Base-by-base conservation (phyloP, 2,797 vertebrate genomes). In the Agapornis canus region DNA sequence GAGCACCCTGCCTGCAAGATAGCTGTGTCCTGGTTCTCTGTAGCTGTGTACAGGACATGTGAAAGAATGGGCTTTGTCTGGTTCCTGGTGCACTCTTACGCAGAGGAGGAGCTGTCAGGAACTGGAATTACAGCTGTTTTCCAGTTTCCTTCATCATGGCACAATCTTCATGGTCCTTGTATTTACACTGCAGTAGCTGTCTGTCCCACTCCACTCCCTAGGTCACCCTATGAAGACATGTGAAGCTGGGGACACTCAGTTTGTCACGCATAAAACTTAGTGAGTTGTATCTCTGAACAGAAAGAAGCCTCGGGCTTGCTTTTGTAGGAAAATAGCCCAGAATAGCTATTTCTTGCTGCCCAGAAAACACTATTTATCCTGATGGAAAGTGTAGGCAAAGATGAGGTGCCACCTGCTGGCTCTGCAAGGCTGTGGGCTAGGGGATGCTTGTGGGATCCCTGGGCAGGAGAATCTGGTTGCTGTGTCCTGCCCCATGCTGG, bases 361-460 rank as follows among this genome's bases (percentile, higher is more conserved):
- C 72, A 71, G 59, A 76, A 84, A 87, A 73, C 16, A 20, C 25
- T 25, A 3, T 27, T 78, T 42, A 14, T 59, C 17, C 29, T 47
- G 70, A 47, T 2, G 1, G 45, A 71, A 83, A 79, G 21, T 0
- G 0, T 18, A 64, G 76, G 57, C 57, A 52, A 87, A 92, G 87
- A 66, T 2, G 19, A 86, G 76, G 85, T 96, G 96, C 92, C 89
- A 89, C 72, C 95, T 96, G 89, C 91, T 95, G 96, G 90, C 69
- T 89, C 86, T 0, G 0, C 19, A 9, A 2, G n/a, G 26, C 37
- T 64, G 23, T 6, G 77, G 72, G n/a, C 49, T 42, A 16, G 60
- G 63, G 54, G 25, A 5, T 29, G 25, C 18, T 56, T 52, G 23
- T 43, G 35, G 15, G 0, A 26, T 54, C 43, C n/a, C 6, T 31